These are phyloP conservation scores for Mimumesa dahlbomi DNA, from an alignment of 2,888 invertebrate genomes.

Conservation along the genomic window DNA sequence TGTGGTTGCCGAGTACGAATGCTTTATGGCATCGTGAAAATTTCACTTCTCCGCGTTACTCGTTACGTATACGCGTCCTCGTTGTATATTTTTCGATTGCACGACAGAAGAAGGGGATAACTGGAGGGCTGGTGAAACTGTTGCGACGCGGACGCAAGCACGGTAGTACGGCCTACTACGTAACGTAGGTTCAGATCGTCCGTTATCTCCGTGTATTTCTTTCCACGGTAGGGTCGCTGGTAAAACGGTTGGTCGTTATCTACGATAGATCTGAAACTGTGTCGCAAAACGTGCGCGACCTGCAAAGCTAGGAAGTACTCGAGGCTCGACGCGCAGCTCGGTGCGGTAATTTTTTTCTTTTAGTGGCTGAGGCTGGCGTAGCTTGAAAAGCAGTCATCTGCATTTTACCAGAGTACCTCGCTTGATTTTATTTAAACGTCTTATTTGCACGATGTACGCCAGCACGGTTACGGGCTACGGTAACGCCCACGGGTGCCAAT, in stretches of 20 bases:
- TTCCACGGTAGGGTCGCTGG: too few species aligned
- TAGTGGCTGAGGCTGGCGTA: background rate
- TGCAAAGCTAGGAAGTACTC: constrained; percentile 39
- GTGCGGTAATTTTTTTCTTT: constrained; percentile 22
- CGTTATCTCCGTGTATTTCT: too few species aligned
- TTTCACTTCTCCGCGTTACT: too few species aligned
- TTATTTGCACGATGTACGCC: constrained; percentile 53
- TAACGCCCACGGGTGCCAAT: background rate
- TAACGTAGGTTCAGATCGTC: too few species aligned
- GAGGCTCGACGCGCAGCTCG: constrained; percentile 19
- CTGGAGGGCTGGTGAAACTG: too few species aligned
- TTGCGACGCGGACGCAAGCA: too few species aligned
- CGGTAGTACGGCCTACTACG: too few species aligned
- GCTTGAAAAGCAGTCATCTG: constrained; percentile 1
- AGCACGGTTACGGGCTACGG: background rate
- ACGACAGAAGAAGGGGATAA: too few species aligned
- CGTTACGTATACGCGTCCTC: too few species aligned
- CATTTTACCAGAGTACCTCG: constrained; percentile 19
- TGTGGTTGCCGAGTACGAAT: too few species aligned
- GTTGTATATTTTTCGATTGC: too few species aligned
- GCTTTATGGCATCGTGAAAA: too few species aligned
- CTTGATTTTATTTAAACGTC: constrained; percentile 61
- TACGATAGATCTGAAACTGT: constrained; percentile 9
- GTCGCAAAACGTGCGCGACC: constrained; percentile 26
- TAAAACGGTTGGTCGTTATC: constrained; percentile 5